A percentile compares a stretch with the other conserved stretches of the same genome.
Conservation (phyloP, 2,888 invertebrate species). For the Lepidochitona cinerea region DNA sequence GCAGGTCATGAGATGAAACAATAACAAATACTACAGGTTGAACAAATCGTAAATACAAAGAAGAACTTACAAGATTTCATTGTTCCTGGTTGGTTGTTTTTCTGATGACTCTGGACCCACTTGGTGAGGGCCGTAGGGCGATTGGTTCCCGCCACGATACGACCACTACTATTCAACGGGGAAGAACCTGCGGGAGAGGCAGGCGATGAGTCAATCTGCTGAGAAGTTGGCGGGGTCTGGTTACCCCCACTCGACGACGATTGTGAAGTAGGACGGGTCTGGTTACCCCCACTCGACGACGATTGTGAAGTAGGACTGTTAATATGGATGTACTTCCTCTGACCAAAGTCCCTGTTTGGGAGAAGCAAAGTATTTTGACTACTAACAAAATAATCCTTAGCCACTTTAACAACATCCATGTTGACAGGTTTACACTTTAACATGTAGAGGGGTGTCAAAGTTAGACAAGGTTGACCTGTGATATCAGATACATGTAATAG, state of each 20-base stretch:
- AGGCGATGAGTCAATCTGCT: not conserved
- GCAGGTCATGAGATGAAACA: too few relatives aligned
- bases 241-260: not conserved
- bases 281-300: not conserved
- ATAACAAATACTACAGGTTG: too few relatives aligned
- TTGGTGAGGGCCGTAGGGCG: not conserved
- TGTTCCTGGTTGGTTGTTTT: not conserved
- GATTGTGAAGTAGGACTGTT: constrained; percentile 17
- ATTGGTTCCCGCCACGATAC: not conserved
- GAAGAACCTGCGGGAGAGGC: not conserved
- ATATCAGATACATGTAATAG: too few relatives aligned
- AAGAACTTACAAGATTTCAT: not conserved
- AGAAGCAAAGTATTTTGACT: constrained; percentile 53
- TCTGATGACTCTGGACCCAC: constrained; percentile 4
- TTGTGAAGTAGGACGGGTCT: too few relatives aligned
- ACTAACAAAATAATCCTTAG: constrained; percentile 52
- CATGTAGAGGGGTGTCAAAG: too few relatives aligned
- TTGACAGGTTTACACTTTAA: too few relatives aligned
- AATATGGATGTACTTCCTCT: constrained; percentile 55
- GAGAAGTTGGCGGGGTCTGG: not conserved
- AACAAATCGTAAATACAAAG: too few relatives aligned
- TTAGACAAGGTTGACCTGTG: too few relatives aligned
- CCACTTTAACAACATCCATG: constrained; percentile 21
- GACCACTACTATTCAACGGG: not conserved
- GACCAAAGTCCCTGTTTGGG: constrained; percentile 58